Evolutionary conservation across 2,113 vertebrate species (phyloP).

Genomic region (Sialia sialis): DNA sequence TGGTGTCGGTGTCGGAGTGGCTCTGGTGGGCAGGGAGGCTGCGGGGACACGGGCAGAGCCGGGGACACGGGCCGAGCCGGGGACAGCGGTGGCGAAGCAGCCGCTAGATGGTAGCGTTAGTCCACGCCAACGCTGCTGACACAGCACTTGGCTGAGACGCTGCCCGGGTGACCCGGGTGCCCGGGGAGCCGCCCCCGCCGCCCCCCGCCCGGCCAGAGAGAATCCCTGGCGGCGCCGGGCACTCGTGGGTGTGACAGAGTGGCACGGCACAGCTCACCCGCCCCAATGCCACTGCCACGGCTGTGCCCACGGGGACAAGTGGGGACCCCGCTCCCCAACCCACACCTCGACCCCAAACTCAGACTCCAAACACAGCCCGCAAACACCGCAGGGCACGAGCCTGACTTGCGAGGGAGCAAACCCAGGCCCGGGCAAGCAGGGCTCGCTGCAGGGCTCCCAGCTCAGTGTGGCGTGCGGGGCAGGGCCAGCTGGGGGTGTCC

Average conservation of each 20-base stretch:
- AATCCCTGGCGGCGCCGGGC: neutral
- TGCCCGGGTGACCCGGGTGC: neutral
- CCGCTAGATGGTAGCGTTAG: constrained; percentile 61
- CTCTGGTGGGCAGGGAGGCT: neutral
- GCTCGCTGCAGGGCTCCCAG: neutral
- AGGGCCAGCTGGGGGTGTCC: accelerated
- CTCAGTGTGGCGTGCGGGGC: accelerated
- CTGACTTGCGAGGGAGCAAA: neutral
- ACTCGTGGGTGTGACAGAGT: neutral
- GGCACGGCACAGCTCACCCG: accelerated
- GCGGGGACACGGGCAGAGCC: neutral
- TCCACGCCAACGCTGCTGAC: constrained; percentile 50
- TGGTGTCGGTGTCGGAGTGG: neutral
- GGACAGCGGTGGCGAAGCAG: constrained; percentile 12
- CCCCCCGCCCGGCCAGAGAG: neutral
- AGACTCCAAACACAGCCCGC: accelerated
- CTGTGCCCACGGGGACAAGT: accelerated
- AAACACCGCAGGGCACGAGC: accelerated
- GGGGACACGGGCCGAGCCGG: neutral
- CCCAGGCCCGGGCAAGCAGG: neutral
- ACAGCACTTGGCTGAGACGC: constrained; percentile 18
- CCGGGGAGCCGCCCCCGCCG: neutral
- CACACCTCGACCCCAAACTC: neutral
- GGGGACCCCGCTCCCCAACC: neutral
- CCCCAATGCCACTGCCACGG: accelerated